Evolutionary conservation across 37 sponge, comb jelly and placozoan genomes (phyloP).

Genomic region (Axinella damicornis): DNA sequence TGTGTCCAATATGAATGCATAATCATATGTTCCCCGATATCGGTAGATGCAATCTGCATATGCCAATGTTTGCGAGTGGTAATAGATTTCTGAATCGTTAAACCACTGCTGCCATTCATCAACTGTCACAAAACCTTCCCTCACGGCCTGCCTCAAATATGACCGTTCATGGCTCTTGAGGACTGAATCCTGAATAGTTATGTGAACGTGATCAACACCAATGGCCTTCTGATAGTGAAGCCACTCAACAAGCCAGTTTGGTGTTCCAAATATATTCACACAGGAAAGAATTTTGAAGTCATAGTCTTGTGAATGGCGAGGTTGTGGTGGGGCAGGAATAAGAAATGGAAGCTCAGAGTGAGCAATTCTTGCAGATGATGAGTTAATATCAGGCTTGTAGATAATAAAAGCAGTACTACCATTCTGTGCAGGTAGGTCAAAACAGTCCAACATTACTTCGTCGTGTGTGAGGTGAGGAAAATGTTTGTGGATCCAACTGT

Average conservation of each 20-base stretch:
- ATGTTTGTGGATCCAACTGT: no score
- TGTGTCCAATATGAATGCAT: not conserved
- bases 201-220: constrained; percentile 11
- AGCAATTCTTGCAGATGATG: not conserved
- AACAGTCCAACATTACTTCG: constrained; percentile 4
- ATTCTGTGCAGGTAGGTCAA: not conserved
- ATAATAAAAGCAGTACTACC: not conserved
- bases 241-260: not conserved
- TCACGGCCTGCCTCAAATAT: not conserved
- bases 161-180: not conserved
- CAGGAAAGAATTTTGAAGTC: constrained; percentile 1
- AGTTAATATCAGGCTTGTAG: not conserved
- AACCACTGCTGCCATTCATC: not conserved
- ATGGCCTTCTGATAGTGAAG: constrained; percentile 18
- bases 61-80: constrained; percentile 20
- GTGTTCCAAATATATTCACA: constrained; percentile 2
- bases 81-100: not conserved
- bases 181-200: not conserved
- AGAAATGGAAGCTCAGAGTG: not conserved
- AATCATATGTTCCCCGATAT: constrained; percentile 3
- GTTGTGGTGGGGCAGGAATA: not conserved
- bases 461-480: not conserved
- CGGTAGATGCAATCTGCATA: constrained; percentile 26
- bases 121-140: constrained; percentile 3
- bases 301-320: not conserved